Percentiles rank a stretch among this genome's conserved stretches.
phyloP scores from a whole-genome alignment of 2,797 vertebrate species.

The Eurystomus glaucurus region DNA sequence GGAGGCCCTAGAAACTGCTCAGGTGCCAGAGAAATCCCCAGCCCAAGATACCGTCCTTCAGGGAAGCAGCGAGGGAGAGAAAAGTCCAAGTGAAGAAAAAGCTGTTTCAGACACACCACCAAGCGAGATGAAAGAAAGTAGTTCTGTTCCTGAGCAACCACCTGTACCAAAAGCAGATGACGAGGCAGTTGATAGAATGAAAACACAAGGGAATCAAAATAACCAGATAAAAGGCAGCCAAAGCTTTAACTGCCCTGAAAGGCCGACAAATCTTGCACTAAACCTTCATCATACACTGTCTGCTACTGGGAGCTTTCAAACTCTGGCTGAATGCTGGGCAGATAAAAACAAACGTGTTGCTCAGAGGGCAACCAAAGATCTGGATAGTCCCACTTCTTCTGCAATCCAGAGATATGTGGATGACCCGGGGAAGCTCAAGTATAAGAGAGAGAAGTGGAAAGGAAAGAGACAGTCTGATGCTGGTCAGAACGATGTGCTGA shows the following conservation, averaged over 20 bases:
- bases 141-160: not conserved
- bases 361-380: conserved; percentile 62
- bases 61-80: not conserved
- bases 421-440: conserved; percentile 84
- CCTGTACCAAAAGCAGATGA: not conserved
- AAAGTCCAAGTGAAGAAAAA: not conserved
- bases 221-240: conserved; percentile 78
- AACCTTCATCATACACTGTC: not conserved
- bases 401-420: conserved; percentile 86
- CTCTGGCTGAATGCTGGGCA: conserved; percentile 49
- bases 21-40: not conserved
- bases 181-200: conserved; percentile 52
- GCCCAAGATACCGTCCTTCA: not conserved
- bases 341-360: not conserved
- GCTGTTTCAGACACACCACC: not conserved
- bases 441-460: conserved; percentile 89
- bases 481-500: conserved; percentile 71
- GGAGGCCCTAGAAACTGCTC: not conserved
- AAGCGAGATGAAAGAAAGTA: not conserved
- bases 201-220: conserved; percentile 76
- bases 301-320: not conserved
- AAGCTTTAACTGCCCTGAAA: conserved; percentile 63
- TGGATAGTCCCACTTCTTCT: conserved; percentile 66
- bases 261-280: conserved; percentile 87
- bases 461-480: conserved; percentile 83